Evolutionary conservation across 2,797 vertebrate species (phyloP), one percentile per base, ranked within the genome.

Genomic region (Tangara arthus): DNA sequence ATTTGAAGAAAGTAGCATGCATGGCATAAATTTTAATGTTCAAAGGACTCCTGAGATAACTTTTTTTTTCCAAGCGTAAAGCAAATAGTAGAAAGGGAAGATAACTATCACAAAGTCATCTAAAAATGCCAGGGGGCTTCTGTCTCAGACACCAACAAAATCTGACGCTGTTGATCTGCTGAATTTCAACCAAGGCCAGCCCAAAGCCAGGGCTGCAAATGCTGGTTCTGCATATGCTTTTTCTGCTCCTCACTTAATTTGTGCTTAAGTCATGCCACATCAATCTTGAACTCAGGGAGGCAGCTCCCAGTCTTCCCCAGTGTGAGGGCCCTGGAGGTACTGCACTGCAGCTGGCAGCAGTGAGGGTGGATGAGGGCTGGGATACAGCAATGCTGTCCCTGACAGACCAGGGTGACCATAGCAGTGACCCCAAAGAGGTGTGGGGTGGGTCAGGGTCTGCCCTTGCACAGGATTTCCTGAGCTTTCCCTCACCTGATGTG

Each of bases 21-120:
- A 37, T 65, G 91, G 80, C 87, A 82, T 96, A 92, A 89, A 96
- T 95, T 94, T 94, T 96, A 93, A 97, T 95, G 77, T 93, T 92
- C 87, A 91, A 75, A 85, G 64, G 80, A 60, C 93, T 96, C 85
- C 81, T 44, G 94, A 97, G 90, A 95, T 52, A 92, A 63, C 41
- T 56, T 85, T 83, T 89, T 41, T 66, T 84, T 92, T 70, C 11
- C 50, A 60, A 92, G 95, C 6, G 0, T 85, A 96, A 84, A 87
- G 73, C 83, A 97, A 96, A 97, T 73, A 94, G 92, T 94, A 94
- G 72, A 90, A 91, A 94, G 73, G 78, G 83, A 94, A 93, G 79
- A 93, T 93, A 77, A 70, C 79, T 92, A 94, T 93, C 94, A 73
- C 84, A 89, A 93, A 91, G 82, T 71, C 82, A 90, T 80, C 66